Evolutionary conservation across 2,797 vertebrate genomes (phyloP).

Genomic region (Trachops cirrhosus): DNA sequence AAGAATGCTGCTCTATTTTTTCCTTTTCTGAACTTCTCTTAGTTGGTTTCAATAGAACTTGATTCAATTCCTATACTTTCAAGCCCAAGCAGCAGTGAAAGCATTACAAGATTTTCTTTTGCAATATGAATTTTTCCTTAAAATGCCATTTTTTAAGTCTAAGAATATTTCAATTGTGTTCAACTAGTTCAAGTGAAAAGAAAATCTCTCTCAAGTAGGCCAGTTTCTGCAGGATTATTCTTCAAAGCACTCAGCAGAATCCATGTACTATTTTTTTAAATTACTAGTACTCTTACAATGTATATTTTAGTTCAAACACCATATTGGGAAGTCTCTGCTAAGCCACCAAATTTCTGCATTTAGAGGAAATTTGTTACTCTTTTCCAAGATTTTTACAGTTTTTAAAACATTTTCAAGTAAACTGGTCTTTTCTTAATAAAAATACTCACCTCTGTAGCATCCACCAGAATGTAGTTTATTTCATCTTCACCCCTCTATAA

Average conservation of each 20-base stretch:
- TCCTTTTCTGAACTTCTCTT: neutral
- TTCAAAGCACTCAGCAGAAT: slow-evolving; percentile 32
- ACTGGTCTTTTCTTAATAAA: slow-evolving; percentile 13
- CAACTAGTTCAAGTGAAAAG: neutral
- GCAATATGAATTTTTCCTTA: neutral
- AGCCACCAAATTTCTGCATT: neutral
- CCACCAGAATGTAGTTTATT: neutral
- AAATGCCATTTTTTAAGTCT: neutral
- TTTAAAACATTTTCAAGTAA: slow-evolving; percentile 26
- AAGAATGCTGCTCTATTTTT: neutral
- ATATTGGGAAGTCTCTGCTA: neutral
- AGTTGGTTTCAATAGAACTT: neutral
- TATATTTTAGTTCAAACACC: slow-evolving; percentile 5
- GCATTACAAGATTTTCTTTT: neutral
- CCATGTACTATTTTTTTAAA: slow-evolving; percentile 9
- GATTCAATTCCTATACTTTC: neutral
- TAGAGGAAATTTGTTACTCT: neutral
- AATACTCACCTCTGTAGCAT: neutral
- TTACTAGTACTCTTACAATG: neutral
- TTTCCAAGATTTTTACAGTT: neutral
- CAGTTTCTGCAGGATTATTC: slow-evolving; percentile 3
- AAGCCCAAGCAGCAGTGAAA: neutral
- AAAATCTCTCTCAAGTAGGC: neutral
- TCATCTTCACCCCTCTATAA: neutral
- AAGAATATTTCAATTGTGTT: slow-evolving; percentile 40